These are phyloP conservation scores for Apolygus lucorum DNA, from an alignment of 1,140 invertebrate species.

Conservation along the genomic window DNA sequence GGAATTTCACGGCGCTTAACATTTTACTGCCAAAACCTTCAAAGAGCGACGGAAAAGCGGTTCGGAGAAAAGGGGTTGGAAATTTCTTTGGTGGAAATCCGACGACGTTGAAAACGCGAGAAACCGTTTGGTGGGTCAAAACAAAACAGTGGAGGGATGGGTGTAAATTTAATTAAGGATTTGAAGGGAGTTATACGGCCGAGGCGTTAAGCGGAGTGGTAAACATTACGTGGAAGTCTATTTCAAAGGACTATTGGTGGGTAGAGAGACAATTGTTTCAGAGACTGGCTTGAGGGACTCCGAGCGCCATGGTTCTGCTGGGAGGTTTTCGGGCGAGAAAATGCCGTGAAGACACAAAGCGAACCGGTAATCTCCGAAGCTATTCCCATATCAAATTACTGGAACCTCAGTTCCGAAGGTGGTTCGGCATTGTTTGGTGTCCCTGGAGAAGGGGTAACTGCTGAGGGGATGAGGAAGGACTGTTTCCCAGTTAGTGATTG, in stretches of 20 bases:
- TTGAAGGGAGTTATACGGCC: not conserved
- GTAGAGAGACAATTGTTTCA: conserved; percentile 17
- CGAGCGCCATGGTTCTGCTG: not conserved
- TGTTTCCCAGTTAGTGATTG: conserved; percentile 20
- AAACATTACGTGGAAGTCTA: conserved; percentile 14
- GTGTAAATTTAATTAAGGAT: conserved; percentile 19
- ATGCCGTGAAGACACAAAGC: conserved; percentile 9
- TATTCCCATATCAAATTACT: conserved; percentile 24
- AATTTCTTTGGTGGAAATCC: not conserved
- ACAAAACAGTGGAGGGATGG: not conserved
- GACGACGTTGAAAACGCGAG: not conserved
- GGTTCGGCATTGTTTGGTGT: conserved; percentile 17
- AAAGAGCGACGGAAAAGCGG: not conserved
- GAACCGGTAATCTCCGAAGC: conserved; percentile 17
- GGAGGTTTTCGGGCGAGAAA: not conserved
- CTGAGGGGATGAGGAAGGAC: not conserved
- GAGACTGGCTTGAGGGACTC: too few species aligned
- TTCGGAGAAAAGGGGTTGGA: not conserved
- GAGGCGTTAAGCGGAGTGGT: conserved; percentile 4
- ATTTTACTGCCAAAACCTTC: not conserved
- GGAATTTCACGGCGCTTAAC: not conserved
- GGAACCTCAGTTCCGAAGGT: conserved; percentile 16
- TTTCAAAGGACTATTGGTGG: not conserved
- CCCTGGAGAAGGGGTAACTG: not conserved
- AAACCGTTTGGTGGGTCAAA: not conserved